Evolutionary conservation across 2,113 vertebrate genomes (phyloP).

Genomic region (Erinaceus europaeus): DNA sequence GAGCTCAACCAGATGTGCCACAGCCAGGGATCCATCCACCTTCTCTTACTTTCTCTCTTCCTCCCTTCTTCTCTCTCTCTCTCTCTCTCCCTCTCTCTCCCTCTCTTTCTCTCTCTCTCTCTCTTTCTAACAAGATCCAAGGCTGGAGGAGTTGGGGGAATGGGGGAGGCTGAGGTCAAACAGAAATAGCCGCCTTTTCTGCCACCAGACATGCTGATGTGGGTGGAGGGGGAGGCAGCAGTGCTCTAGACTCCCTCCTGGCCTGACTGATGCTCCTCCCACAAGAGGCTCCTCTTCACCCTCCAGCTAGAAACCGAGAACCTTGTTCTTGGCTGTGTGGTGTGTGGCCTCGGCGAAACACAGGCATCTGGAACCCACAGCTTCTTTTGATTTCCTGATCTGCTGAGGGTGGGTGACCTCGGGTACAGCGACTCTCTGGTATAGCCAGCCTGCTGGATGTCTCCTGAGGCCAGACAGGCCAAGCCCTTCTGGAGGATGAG

Average conservation of each 20-base stretch:
- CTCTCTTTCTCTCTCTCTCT: background rate
- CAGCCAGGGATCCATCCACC: too few species aligned
- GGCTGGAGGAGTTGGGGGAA: background rate
- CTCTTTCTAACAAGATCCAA: too few species aligned
- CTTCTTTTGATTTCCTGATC: background rate
- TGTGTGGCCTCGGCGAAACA: background rate
- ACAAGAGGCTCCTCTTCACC: background rate
- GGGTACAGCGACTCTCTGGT: background rate
- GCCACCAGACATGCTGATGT: too few species aligned
- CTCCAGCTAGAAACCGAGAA: background rate
- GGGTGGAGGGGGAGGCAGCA: too few species aligned
- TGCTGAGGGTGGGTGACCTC: background rate
- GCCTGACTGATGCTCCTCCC: conserved; percentile 52
- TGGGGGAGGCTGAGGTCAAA: conserved; percentile 8
- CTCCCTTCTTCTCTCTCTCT: background rate
- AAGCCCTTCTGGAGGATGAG: background rate
- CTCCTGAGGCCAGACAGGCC: background rate
- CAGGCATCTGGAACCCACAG: background rate
- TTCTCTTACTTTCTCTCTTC: background rate
- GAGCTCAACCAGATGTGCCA: too few species aligned
- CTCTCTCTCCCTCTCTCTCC: background rate
- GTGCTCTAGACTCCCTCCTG: too few species aligned
- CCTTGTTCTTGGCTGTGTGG: background rate
- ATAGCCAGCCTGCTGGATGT: background rate
- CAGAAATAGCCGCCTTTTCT: conserved; percentile 50